A percentile compares a stretch with the other conserved stretches of the same genome.
Evolutionary conservation across 2,888 invertebrate species (phyloP).

Genomic region (Onthophagus sagittarius): DNA sequence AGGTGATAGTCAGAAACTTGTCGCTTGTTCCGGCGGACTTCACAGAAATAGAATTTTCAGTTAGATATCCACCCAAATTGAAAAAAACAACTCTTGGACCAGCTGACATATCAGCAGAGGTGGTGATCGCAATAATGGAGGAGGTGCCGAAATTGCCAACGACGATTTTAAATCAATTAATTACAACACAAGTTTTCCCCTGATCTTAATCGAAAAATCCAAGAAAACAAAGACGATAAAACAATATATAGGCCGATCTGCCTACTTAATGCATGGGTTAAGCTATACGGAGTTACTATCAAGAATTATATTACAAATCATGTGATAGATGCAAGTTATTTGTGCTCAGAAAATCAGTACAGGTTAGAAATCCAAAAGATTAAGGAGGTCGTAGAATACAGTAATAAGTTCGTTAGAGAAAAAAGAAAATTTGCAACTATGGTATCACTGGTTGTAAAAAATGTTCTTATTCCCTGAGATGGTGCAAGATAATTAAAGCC

Average conservation of each 20-base stretch:
- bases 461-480: background rate
- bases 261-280: background rate
- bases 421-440: background rate
- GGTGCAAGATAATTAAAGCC: too few relatives aligned
- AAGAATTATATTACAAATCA: background rate
- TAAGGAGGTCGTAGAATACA: background rate
- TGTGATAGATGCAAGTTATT: background rate
- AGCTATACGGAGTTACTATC: background rate
- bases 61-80: background rate
- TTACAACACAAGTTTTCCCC: background rate
- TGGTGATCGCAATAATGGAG: background rate
- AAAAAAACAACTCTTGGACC: conserved; percentile 9
- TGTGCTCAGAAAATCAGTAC: background rate
- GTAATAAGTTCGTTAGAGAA: too few relatives aligned
- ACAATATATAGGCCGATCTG: background rate
- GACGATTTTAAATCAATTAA: background rate
- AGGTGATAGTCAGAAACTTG: background rate
- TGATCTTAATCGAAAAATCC: background rate
- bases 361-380: background rate
- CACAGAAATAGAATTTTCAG: background rate
- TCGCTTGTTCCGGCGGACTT: background rate
- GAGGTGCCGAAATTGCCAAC: background rate
- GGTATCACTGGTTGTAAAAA: conserved; percentile 1
- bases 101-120: conserved; percentile 13
- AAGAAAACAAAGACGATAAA: background rate